These are phyloP conservation scores for Acleris laterana DNA, from an alignment of 2,888 invertebrate genomes.

Conservation along the genomic window DNA sequence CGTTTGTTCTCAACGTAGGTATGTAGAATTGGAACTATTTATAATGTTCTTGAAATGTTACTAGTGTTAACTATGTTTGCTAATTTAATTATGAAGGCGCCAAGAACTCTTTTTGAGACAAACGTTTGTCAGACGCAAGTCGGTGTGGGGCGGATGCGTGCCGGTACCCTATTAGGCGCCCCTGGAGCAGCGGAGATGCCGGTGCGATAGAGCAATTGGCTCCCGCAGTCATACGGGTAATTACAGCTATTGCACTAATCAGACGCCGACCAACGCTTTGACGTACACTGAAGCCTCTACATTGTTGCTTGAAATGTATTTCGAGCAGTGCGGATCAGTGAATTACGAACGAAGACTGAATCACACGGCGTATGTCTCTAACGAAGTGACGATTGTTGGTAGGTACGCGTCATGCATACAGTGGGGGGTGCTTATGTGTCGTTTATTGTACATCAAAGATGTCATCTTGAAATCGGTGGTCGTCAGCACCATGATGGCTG, in stretches of 20 bases:
- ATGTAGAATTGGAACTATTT: no score
- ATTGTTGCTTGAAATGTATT: no score
- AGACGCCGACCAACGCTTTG: background rate
- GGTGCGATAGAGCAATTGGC: constrained; percentile 75
- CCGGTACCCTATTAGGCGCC: constrained; percentile 38
- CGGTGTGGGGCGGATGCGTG: constrained; percentile 29
- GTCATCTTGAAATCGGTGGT: constrained; percentile 19
- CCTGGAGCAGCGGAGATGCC: constrained; percentile 55
- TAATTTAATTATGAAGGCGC: background rate
- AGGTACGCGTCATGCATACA: constrained; percentile 40
- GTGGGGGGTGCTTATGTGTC: background rate
- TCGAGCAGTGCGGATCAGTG: no score
- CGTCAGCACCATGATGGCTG: constrained; percentile 9
- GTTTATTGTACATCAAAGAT: background rate
- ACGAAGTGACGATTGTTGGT: constrained; percentile 46
- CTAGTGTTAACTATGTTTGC: no score
- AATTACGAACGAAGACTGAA: no score
- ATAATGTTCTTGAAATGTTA: no score
- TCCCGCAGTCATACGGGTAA: constrained; percentile 80
- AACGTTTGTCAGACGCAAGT: no score
- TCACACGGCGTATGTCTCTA: no score
- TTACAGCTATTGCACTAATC: constrained; percentile 50
- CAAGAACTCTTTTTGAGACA: background rate
- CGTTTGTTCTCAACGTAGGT: no score
- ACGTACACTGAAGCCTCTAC: background rate